Conservation (phyloP, 2,888 invertebrate genomes). For the Drosophila siamana region DNA sequence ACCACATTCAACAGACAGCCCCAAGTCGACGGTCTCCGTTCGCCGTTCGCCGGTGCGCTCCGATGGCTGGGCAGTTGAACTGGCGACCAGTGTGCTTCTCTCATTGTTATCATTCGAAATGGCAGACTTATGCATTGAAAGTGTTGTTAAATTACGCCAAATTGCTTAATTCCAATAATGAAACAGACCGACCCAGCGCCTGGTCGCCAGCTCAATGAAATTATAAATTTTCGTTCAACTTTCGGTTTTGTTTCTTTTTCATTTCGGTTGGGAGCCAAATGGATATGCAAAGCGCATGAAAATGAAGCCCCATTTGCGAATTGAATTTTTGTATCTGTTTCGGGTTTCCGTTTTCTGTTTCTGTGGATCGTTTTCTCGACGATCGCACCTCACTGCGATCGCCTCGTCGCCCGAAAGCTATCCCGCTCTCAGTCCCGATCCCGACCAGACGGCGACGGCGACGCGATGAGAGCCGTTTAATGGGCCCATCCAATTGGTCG, state of each 20-base stretch:
- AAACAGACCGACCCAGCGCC: constrained; percentile 59
- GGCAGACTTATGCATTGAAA: constrained; percentile 84
- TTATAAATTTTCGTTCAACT: constrained; percentile 77
- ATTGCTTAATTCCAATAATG: constrained; percentile 85
- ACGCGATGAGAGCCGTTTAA: constrained; percentile 68
- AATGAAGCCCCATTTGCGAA: constrained; percentile 51
- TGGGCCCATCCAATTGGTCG: constrained; percentile 83
- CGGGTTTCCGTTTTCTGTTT: constrained; percentile 19
- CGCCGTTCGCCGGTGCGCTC: no score
- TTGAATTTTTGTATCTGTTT: constrained; percentile 43
- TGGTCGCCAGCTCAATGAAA: constrained; percentile 68
- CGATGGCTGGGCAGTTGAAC: constrained; percentile 15
- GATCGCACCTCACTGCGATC: constrained; percentile 58
- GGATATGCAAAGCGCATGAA: constrained; percentile 75
- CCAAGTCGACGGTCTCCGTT: no score
- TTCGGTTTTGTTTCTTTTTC: constrained; percentile 17
- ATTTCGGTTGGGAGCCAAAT: constrained; percentile 32
- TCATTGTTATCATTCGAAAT: constrained; percentile 77
- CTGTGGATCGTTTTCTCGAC: constrained; percentile 32
- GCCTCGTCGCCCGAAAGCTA: constrained; percentile 12
- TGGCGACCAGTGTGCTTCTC: constrained; percentile 35
- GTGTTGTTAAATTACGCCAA: constrained; percentile 85
- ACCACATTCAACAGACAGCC: constrained; percentile 27
- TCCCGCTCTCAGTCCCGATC: constrained; percentile 20
- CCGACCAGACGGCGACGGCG: constrained; percentile 49